phyloP scores from a whole-genome alignment of 2,113 vertebrate species.

The Amphiprion percula region DNA sequence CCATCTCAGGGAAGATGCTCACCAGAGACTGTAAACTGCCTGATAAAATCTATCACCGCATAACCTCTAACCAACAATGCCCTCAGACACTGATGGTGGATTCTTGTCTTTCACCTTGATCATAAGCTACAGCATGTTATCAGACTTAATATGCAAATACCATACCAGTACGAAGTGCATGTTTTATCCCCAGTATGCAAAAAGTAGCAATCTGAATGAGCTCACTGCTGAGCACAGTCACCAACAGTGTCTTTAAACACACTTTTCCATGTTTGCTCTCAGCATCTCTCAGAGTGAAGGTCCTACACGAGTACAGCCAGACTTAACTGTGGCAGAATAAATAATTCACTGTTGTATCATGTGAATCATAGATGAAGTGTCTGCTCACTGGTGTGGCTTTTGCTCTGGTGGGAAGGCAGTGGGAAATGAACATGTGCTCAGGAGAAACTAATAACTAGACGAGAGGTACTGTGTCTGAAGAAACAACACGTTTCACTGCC shows the following conservation, averaged over 20 bases:
- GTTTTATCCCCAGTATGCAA: background rate
- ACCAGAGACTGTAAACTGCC: background rate
- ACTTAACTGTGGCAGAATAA: slow-evolving; percentile 25
- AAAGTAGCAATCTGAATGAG: background rate
- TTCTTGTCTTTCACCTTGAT: slow-evolving; percentile 15
- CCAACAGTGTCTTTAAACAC: background rate
- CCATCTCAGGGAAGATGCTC: background rate
- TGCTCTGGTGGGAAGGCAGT: background rate
- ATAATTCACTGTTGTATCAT: slow-evolving; percentile 27
- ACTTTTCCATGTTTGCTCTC: background rate
- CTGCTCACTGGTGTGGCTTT: slow-evolving; percentile 5
- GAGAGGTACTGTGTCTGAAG: background rate
- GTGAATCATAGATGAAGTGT: slow-evolving; percentile 40
- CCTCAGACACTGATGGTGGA: background rate
- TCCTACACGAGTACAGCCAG: background rate
- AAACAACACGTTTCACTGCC: slow-evolving; percentile 3
- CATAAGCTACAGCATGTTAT: background rate
- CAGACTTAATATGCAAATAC: background rate
- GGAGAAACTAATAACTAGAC: background rate
- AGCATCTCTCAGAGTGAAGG: background rate
- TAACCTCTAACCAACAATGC: background rate
- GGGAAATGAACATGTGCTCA: slow-evolving; percentile 29
- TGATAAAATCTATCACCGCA: background rate
- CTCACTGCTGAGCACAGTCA: background rate
- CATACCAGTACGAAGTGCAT: background rate